phyloP scores from a whole-genome alignment of 2,113 vertebrate genomes.

The Python bivittatus region DNA sequence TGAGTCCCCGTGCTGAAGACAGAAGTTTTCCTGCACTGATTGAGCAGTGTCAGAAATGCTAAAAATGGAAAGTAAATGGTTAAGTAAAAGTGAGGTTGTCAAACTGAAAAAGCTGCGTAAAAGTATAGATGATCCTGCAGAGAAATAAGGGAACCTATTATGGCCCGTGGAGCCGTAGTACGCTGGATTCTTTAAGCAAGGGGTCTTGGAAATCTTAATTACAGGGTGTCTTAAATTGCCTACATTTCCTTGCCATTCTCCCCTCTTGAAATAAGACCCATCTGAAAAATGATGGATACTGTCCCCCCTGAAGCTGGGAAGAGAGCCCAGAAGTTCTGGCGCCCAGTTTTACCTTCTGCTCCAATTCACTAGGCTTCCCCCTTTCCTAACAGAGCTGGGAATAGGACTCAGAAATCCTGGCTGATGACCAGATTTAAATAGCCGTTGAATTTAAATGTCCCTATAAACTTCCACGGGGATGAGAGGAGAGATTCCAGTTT shows the following conservation, averaged over 20 bases:
- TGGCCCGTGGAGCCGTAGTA: neutral
- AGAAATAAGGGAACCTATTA: neutral
- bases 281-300: constrained; percentile 16
- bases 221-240: neutral
- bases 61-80: neutral
- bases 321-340: constrained; percentile 22
- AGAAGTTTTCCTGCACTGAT: neutral
- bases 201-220: neutral
- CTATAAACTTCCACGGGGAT: neutral
- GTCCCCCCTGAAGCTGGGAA: constrained; percentile 11
- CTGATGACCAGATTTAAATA: constrained; percentile 21
- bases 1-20: too few species aligned
- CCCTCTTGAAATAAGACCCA: neutral
- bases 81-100: neutral
- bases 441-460: constrained; percentile 20
- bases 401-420: constrained; percentile 25
- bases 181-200: neutral
- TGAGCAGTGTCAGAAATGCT: neutral
- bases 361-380: constrained; percentile 17
- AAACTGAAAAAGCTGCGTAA: neutral
- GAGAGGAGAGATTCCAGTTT: neutral
- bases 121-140: neutral
- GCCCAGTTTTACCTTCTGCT: constrained; percentile 10
- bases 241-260: neutral
- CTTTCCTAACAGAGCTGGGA: constrained; percentile 8